phyloP scores from a whole-genome alignment of 2,888 invertebrate species.

The Saturnia japonica region DNA sequence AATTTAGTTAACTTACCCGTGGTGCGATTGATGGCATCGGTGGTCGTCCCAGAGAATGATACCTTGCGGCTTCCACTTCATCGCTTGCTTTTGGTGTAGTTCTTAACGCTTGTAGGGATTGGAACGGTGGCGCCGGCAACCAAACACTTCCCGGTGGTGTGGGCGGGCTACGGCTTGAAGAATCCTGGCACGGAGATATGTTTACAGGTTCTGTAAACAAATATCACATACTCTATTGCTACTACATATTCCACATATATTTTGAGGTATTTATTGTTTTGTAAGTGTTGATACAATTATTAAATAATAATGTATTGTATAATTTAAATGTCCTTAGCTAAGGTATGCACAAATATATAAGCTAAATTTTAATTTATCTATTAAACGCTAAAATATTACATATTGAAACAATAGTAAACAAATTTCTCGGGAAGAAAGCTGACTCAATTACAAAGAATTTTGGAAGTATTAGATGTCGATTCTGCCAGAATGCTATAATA shows the following conservation, averaged over 20 bases:
- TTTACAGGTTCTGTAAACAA: constrained; percentile 48
- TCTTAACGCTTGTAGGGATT: constrained; percentile 63
- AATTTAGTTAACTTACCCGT: constrained; percentile 33
- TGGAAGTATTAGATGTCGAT: too few species aligned
- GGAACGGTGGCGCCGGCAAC: constrained; percentile 76
- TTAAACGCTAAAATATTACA: too few species aligned
- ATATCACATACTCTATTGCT: neutral
- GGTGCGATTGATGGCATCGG: constrained; percentile 47
- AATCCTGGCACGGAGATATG: constrained; percentile 51
- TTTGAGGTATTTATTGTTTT: too few species aligned
- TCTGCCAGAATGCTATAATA: too few species aligned
- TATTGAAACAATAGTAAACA: too few species aligned
- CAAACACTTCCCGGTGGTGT: constrained; percentile 70
- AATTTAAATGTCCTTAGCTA: too few species aligned
- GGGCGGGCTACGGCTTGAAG: constrained; percentile 54
- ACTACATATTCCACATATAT: neutral
- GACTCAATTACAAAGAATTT: too few species aligned
- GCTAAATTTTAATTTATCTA: too few species aligned
- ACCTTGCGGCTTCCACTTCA: constrained; percentile 59
- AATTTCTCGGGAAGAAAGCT: too few species aligned
- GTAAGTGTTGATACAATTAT: too few species aligned
- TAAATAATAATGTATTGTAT: too few species aligned
- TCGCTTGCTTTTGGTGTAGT: constrained; percentile 71
- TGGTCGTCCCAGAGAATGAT: constrained; percentile 68
- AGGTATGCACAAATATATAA: too few species aligned